Evolutionary conservation across 1,140 invertebrate species (phyloP), one percentile per base, ranked within the genome.

Genomic region (Drosophila willistoni): DNA sequence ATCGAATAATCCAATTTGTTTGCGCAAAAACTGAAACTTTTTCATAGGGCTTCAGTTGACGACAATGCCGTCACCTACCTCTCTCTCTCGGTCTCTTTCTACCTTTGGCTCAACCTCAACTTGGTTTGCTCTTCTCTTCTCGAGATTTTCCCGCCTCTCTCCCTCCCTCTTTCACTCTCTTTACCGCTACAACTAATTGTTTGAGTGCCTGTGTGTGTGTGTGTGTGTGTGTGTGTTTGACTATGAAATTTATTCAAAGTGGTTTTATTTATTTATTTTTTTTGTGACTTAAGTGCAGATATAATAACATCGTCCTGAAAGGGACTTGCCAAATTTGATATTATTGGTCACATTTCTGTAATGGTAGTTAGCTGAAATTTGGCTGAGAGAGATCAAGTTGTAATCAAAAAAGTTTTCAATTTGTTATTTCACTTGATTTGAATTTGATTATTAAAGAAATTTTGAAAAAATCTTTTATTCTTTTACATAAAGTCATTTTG

Each of bases 1-100:
- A 89, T 89, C 84, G 80, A 89, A 89, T 89, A 89, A 89, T 89
- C 84, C 84, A 89, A 89, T 89, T 89, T 89, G 84, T 78, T 89
- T 89, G 84, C 73, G 74, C 80, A 89, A 89, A 87, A 89, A 84
- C 80, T 89, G 73, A 83, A 89, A 83, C 84, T 87, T 87, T 87
- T 87, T 83, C 71, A 71, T 87, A 89, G 55, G 84, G 84, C 79
- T 87, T 87, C 83, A 73, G 74, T 72, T 83, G 80, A 75, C 76
- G 80, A 61, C 65, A 76, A 69, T 69, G 59, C 65, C 65, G 9
- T 51, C 41, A 63, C 39, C 62, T 66, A 67, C 47, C 44, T 62
- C 29, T 61, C 57, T 10, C 47, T n/a, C 33, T 7, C 33, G 25
- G 22, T 25, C 60, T 17, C 10, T 19, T 7, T 9, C 57, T 9